Conservation (phyloP, 2,113 vertebrate species). For the Malaclemys terrapin region DNA sequence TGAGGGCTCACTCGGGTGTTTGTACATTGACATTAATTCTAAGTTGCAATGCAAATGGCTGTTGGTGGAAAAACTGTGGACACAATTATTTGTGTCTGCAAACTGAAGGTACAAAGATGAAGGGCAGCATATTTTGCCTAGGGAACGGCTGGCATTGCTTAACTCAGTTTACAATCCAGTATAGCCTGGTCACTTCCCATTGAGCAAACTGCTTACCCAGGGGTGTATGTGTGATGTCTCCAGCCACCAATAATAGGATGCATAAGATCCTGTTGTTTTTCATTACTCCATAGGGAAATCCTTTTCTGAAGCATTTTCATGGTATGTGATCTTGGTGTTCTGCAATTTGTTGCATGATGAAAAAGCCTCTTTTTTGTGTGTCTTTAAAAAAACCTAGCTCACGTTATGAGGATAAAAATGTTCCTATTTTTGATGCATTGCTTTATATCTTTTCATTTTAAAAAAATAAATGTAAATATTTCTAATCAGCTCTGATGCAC, state of each 20-base stretch:
- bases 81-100: neutral
- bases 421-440: neutral
- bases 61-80: neutral
- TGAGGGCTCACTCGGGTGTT: neutral
- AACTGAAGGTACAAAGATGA: neutral
- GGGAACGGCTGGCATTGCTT: neutral
- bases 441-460: neutral
- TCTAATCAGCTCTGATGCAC: neutral
- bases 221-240: accelerated
- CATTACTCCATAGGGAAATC: neutral
- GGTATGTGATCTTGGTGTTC: neutral
- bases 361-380: accelerated
- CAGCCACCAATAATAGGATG: neutral
- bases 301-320: neutral
- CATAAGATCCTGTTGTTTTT: accelerated
- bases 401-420: neutral
- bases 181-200: accelerated
- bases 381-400: neutral
- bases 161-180: neutral
- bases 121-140: neutral
- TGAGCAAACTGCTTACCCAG: neutral
- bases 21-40: neutral
- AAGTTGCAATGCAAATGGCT: neutral
- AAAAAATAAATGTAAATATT: neutral
- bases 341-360: neutral